phyloP scores from a whole-genome alignment of 2,797 vertebrate genomes.

The Myripristis jacobus region DNA sequence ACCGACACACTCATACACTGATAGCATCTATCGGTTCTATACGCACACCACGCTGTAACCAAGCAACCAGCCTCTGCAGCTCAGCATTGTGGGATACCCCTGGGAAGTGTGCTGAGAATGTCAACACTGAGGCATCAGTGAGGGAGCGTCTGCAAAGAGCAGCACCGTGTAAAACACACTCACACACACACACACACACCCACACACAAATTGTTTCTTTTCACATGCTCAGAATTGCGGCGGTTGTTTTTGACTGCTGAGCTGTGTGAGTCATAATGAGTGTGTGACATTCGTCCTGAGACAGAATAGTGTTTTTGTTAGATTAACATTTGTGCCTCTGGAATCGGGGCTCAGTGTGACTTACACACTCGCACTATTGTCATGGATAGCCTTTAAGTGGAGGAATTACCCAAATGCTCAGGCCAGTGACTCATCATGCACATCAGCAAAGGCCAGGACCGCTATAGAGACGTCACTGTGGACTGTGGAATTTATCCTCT shows the following conservation, averaged over 20 bases:
- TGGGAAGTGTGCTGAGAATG: slow-evolving; percentile 81
- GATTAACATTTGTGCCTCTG: slow-evolving; percentile 45
- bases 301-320: slow-evolving; percentile 62
- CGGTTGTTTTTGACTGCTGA: slow-evolving; percentile 47
- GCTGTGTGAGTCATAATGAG: slow-evolving; percentile 64
- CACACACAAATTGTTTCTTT: neutral
- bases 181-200: slow-evolving; percentile 9
- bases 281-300: slow-evolving; percentile 24
- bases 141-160: slow-evolving; percentile 66
- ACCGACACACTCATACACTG: slow-evolving; percentile 13
- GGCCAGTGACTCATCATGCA: slow-evolving; percentile 65
- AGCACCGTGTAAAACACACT: slow-evolving; percentile 27
- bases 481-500: too few species aligned
- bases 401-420: slow-evolving; percentile 55
- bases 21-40: slow-evolving; percentile 29
- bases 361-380: slow-evolving; percentile 56
- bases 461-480: slow-evolving; percentile 38
- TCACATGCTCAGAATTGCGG: neutral
- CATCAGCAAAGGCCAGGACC: slow-evolving; percentile 44
- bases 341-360: slow-evolving; percentile 26
- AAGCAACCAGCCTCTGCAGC: slow-evolving; percentile 79
- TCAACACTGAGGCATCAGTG: slow-evolving; percentile 62
- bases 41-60: slow-evolving; percentile 79
- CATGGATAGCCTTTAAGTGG: slow-evolving; percentile 46
- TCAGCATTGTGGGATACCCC: slow-evolving; percentile 84